Percentiles rank a stretch among this genome's conserved stretches.
Evolutionary conservation across 2,113 vertebrate species (phyloP).

Genomic region (Lasiurus borealis): DNA sequence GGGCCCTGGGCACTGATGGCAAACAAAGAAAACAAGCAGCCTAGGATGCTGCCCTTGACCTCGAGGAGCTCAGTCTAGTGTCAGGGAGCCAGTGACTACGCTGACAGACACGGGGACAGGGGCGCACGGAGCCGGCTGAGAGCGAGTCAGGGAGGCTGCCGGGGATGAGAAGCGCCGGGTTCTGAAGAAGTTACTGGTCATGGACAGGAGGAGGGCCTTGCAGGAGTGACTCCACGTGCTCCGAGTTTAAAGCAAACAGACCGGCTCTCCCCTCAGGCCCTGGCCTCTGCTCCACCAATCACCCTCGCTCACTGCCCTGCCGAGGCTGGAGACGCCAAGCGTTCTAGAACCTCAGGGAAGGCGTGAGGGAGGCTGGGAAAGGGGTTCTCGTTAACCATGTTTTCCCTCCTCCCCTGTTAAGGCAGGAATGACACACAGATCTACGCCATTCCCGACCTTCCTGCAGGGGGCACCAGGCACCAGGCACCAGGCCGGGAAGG

Average conservation of each 20-base stretch:
- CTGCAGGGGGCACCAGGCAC: not conserved
- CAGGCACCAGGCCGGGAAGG: not conserved
- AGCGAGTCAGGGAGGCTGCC: not conserved
- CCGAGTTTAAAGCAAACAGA: not conserved
- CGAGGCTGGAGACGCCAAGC: too few species aligned
- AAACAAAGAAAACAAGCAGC: not conserved
- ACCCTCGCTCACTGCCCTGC: not conserved
- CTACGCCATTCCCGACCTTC: not conserved
- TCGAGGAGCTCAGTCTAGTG: not conserved
- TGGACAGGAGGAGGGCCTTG: not conserved
- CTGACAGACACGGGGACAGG: rapidly evolving
- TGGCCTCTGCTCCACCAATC: not conserved
- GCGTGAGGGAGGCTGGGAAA: not conserved
- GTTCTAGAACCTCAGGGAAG: too few species aligned
- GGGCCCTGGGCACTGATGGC: not conserved
- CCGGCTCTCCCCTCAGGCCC: not conserved
- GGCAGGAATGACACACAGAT: not conserved
- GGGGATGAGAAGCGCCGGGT: not conserved
- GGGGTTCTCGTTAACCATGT: not conserved
- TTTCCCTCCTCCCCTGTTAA: not conserved
- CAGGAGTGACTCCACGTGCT: not conserved
- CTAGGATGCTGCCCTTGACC: not conserved
- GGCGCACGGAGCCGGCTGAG: not conserved
- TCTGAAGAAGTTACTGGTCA: not conserved
- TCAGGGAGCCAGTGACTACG: not conserved